phyloP scores from a whole-genome alignment of 2,113 vertebrate species.

The Blennius ocellaris region DNA sequence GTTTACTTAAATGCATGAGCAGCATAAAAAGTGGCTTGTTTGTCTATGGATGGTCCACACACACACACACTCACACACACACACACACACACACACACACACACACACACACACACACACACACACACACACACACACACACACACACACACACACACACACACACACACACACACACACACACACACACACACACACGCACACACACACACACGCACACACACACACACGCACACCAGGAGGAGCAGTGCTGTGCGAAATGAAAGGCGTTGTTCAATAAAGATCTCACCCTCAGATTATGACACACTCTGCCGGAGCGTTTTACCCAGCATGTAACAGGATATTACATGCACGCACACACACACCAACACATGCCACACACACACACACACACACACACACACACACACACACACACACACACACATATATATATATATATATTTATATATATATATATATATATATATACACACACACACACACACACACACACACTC shows the following conservation, averaged over 20 bases:
- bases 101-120: constrained; percentile 1
- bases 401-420: background rate
- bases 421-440: no score
- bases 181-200: constrained; percentile 5
- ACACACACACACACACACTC: background rate
- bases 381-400: background rate
- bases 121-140: constrained; percentile 4
- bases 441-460: no score
- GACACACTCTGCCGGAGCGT: constrained; percentile 53
- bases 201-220: constrained; percentile 5
- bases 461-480: background rate
- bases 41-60: background rate
- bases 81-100: constrained; percentile 2
- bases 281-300: constrained; percentile 55
- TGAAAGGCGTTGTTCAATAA: constrained; percentile 62
- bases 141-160: constrained; percentile 1
- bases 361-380: background rate
- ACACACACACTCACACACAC: background rate
- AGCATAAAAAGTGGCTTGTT: background rate
- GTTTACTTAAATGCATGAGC: constrained; percentile 31
- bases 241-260: constrained; percentile 48
- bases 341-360: constrained; percentile 50
- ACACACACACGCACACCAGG: background rate
- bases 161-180: background rate
- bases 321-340: constrained; percentile 56